Evolutionary conservation across 1,140 invertebrate species (phyloP).

Genomic region (Drosophila sturtevanti): DNA sequence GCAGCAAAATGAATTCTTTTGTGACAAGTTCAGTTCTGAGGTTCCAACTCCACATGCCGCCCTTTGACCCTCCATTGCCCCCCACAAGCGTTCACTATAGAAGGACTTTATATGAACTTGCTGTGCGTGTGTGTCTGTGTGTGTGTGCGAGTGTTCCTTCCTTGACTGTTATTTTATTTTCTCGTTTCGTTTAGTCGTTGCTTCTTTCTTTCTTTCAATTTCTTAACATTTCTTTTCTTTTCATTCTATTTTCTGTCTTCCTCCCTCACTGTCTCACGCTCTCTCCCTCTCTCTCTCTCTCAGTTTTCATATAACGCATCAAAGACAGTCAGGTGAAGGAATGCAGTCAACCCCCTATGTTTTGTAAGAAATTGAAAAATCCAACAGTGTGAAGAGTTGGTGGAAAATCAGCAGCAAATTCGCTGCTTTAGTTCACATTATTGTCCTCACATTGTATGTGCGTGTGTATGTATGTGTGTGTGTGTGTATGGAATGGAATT

Average conservation of each 20-base stretch:
- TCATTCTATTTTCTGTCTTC: background rate
- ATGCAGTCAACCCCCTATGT: slow-evolving; percentile 51
- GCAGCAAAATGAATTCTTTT: slow-evolving; percentile 79
- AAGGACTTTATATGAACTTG: slow-evolving; percentile 52
- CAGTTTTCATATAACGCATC: slow-evolving; percentile 37
- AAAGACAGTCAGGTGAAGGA: slow-evolving; percentile 78
- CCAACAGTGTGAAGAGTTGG: slow-evolving; percentile 35
- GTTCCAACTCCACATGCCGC: slow-evolving; percentile 1
- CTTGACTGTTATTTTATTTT: slow-evolving; percentile 21
- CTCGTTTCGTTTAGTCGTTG: slow-evolving; percentile 11
- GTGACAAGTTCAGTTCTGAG: slow-evolving; percentile 70
- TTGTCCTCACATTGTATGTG: slow-evolving; percentile 48
- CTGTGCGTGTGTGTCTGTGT: background rate
- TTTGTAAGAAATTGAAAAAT: slow-evolving; percentile 80
- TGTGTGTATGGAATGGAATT: slow-evolving; percentile 60
- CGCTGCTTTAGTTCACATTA: slow-evolving; percentile 74
- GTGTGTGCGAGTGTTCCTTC: slow-evolving; percentile 7
- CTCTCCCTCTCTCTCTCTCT: too few species aligned
- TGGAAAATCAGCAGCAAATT: slow-evolving; percentile 70
- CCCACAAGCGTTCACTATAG: too few species aligned
- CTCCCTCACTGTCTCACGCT: too few species aligned
- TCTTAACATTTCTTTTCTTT: slow-evolving; percentile 17
- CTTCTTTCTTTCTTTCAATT: background rate
- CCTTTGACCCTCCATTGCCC: too few species aligned
- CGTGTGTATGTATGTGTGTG: slow-evolving; percentile 26